Evolutionary conservation across 2,888 invertebrate genomes (phyloP), one percentile per base, ranked within the genome.

Genomic region (Andrena chrysosceles): DNA sequence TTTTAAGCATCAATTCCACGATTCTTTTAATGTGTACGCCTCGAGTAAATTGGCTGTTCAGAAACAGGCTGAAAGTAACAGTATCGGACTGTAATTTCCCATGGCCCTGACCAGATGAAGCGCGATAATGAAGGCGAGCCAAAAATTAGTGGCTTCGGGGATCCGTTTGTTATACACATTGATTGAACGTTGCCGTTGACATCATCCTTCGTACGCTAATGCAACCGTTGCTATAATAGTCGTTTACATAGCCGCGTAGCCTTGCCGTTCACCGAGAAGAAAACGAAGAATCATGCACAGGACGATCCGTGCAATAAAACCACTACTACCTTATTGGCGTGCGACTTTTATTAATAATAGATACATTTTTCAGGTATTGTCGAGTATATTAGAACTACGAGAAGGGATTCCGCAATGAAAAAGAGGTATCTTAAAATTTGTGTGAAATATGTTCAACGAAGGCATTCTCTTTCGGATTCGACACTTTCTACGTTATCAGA

Each of bases 231-330:
- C 84, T 91, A 87, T 90, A 88, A 88, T 85, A 86, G 77, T 90
- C 89, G 89, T 91, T 92, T 89, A 84, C 91, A 90, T 89, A 88
- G 85, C 74, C 88, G 70, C 72, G 62, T 80, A 85, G 83, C 82
- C 79, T 84, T 73, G 83, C 77, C 49, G 66, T 81, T 80, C 78
- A 63, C 59, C 80, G 72, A 69, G 62, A 70, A 76, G 70, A 81
- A 87, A 82, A 66, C 70, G 74, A 76, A 59, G 74, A 42, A 31
- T 26, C 35, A 35, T 54, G 69, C 31, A 48, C 49, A 62, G 23
- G 67, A 84, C 79, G 72, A 42, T 67, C 75, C 35, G 56, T 31
- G 49, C 20, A 10, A 69, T 60, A 74, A 77, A 73, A 63, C 48
- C 29, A 77, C 59, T 16, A 31, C 13, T 16, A 31, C 13, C 16